A percentile compares a stretch with the other conserved stretches of the same genome.
phyloP scores from a whole-genome alignment of 2,113 vertebrate genomes.

The Macrotus californicus region DNA sequence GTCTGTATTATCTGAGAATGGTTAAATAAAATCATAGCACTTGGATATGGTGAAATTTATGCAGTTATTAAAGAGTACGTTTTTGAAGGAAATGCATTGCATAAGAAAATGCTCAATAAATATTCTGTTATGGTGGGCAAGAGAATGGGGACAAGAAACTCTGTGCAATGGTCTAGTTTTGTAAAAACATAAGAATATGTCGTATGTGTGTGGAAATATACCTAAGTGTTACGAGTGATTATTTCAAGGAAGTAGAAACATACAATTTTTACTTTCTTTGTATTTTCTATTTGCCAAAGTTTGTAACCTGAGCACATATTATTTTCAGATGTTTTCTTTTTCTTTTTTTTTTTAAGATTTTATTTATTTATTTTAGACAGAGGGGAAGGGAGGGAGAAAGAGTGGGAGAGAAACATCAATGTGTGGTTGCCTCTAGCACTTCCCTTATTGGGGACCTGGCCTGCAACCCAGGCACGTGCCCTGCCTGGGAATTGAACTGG shows the following conservation, averaged over 20 bases:
- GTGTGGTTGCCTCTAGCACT: no score
- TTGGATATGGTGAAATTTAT: neutral
- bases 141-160: neutral
- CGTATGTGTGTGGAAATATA: neutral
- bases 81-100: neutral
- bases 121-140: neutral
- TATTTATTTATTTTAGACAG: no score
- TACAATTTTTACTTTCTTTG: neutral
- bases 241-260: neutral
- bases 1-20: neutral
- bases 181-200: neutral
- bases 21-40: conserved; percentile 4
- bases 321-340: neutral
- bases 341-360: no score
- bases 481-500: no score
- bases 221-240: neutral
- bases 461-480: no score
- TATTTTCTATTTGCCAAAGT: neutral
- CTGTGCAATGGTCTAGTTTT: neutral
- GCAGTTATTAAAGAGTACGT: neutral
- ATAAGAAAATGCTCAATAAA: neutral
- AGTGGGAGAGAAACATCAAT: no score
- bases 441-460: no score
- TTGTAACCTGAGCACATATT: neutral
- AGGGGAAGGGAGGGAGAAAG: no score